These are phyloP conservation scores for Chesias legatella DNA, from an alignment of 2,888 invertebrate species.

Conservation along the genomic window DNA sequence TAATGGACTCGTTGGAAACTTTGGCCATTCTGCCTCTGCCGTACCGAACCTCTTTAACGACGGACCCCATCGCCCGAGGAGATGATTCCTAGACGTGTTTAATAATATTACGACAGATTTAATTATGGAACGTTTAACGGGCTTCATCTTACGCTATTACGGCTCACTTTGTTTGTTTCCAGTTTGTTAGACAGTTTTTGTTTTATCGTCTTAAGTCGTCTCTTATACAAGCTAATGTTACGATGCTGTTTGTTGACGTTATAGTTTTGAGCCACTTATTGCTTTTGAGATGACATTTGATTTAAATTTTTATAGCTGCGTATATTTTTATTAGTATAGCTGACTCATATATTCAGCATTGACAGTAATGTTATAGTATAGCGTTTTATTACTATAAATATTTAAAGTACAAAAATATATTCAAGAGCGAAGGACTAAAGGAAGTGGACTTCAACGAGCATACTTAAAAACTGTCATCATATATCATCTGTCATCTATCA, in stretches of 20 bases:
- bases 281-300: constrained; percentile 8
- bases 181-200: constrained; percentile 40
- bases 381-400: no score
- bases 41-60: constrained; percentile 76
- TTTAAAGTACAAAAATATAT: no score
- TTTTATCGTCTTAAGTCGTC: constrained; percentile 27
- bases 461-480: no score
- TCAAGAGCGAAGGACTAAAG: no score
- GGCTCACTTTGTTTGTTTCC: constrained; percentile 55
- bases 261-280: neutral
- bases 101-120: constrained; percentile 80
- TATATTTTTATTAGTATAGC: no score
- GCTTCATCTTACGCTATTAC: constrained; percentile 60
- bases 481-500: no score
- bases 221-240: constrained; percentile 18
- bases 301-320: no score
- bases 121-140: constrained; percentile 76
- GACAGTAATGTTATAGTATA: no score
- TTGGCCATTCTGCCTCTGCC: constrained; percentile 71
- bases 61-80: constrained; percentile 76
- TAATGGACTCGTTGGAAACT: constrained; percentile 80
- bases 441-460: no score
- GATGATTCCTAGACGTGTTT: constrained; percentile 79
- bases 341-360: no score
- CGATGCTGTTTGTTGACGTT: constrained; percentile 22